A percentile compares a stretch with the other conserved stretches of the same genome.
phyloP scores from a whole-genome alignment of 2,113 vertebrate genomes.

The Sinocyclocheilus anshuiensis region DNA sequence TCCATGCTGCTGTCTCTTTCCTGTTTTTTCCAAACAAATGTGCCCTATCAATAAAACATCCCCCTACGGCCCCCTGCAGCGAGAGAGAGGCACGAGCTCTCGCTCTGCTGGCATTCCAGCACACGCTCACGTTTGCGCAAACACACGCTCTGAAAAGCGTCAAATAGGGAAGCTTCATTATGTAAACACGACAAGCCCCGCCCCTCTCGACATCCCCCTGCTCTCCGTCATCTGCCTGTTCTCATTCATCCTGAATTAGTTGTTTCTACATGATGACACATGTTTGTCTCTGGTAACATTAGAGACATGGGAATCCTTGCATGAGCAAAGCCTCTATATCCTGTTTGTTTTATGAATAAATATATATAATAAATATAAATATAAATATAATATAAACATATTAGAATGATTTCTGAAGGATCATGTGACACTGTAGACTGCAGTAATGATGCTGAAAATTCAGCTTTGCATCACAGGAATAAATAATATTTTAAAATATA shows the following conservation, averaged over 20 bases:
- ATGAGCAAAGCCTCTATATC: not conserved
- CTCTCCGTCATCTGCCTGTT: constrained; percentile 4
- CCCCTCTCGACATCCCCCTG: constrained; percentile 40
- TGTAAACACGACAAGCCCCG: constrained; percentile 69
- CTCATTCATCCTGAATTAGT: constrained; percentile 38
- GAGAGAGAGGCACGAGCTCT: constrained; percentile 25
- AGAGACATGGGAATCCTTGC: not conserved
- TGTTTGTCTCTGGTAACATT: not conserved
- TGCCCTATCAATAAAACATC: constrained; percentile 53
- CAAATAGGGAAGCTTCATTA: constrained; percentile 65
- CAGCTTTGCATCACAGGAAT: not conserved
- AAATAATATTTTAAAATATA: not conserved
- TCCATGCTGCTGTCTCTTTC: constrained; percentile 69
- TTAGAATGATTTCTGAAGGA: not conserved
- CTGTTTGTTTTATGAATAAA: not conserved
- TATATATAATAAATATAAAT: not conserved
- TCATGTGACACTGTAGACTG: not conserved
- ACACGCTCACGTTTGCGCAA: constrained; percentile 45
- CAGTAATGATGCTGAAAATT: not conserved
- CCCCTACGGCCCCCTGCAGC: constrained; percentile 41
- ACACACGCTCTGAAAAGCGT: constrained; percentile 55
- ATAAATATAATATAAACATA: not conserved
- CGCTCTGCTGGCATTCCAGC: constrained; percentile 20
- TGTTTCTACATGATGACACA: not conserved
- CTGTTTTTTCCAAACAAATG: constrained; percentile 37